These are phyloP conservation scores for Crotalus helleri DNA, from an alignment of 2,113 vertebrate species.

Conservation along the genomic window DNA sequence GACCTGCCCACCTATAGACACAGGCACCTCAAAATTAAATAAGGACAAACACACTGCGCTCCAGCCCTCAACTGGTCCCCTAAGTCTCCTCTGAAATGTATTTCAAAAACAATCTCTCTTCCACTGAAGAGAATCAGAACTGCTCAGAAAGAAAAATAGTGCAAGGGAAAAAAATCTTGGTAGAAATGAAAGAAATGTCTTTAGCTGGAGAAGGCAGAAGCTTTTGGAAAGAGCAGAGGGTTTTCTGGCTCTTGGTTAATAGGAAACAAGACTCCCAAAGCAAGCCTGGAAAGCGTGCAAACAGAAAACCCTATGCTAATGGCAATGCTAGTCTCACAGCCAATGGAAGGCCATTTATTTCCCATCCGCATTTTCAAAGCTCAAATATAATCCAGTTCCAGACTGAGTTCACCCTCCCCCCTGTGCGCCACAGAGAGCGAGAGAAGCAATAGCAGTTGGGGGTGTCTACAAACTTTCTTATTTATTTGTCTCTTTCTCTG, in stretches of 20 bases:
- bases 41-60: background rate
- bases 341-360: background rate
- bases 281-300: background rate
- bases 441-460: background rate
- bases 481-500: slow-evolving; percentile 40
- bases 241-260: background rate
- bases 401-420: background rate
- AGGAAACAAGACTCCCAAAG: background rate
- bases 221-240: background rate
- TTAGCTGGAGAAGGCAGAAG: background rate
- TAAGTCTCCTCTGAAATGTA: background rate
- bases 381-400: background rate
- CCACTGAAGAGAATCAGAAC: background rate
- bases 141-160: background rate
- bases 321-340: background rate
- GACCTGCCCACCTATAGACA: background rate
- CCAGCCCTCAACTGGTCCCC: background rate
- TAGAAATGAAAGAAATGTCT: background rate
- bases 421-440: background rate
- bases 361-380: background rate
- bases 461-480: slow-evolving; percentile 22
- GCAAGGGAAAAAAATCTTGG: background rate
- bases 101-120: background rate
- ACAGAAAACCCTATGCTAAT: background rate
- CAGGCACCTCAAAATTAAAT: background rate